These are phyloP conservation scores for Drosophila busckii DNA, from an alignment of 1,140 invertebrate genomes.

Conservation along the genomic window DNA sequence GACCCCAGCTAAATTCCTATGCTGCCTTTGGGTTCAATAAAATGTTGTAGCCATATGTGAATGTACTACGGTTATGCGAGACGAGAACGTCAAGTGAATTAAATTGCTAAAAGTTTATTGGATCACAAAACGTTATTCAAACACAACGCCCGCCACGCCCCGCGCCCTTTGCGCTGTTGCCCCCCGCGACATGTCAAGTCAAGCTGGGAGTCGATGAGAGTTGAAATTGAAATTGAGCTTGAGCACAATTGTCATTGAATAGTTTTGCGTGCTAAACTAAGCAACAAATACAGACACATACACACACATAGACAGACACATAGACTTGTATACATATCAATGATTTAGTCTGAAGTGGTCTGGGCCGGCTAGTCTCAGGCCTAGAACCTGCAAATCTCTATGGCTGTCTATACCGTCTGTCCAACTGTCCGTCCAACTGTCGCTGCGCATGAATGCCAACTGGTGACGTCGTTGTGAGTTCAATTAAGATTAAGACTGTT, in stretches of 20 bases:
- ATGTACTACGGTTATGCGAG: slow-evolving; percentile 32
- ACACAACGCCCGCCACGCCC: slow-evolving; percentile 43
- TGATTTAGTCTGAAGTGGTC: slow-evolving; percentile 8
- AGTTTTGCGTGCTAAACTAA: slow-evolving; percentile 45
- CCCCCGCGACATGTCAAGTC: slow-evolving; percentile 51
- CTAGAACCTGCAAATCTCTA: neutral
- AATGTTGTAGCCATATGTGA: slow-evolving; percentile 36
- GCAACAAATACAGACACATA: neutral
- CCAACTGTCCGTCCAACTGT: no score
- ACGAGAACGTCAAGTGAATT: slow-evolving; percentile 65
- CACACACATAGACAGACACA: neutral
- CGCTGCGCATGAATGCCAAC: neutral
- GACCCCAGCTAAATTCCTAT: slow-evolving; percentile 8
- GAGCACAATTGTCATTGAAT: slow-evolving; percentile 19
- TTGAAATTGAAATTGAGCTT: slow-evolving; percentile 11
- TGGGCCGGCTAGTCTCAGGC: slow-evolving; percentile 1
- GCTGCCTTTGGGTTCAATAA: slow-evolving; percentile 57
- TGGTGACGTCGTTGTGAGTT: slow-evolving; percentile 28
- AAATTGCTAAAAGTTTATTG: slow-evolving; percentile 73
- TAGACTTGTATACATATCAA: no score
- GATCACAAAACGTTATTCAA: slow-evolving; percentile 77
- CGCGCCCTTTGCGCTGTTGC: no score
- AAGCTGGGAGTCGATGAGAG: slow-evolving; percentile 40
- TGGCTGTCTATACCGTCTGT: no score
- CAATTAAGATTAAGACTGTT: slow-evolving; percentile 28